These are phyloP conservation scores for Hemiprocne comata DNA, from an alignment of 2,113 vertebrate species.

Conservation along the genomic window DNA sequence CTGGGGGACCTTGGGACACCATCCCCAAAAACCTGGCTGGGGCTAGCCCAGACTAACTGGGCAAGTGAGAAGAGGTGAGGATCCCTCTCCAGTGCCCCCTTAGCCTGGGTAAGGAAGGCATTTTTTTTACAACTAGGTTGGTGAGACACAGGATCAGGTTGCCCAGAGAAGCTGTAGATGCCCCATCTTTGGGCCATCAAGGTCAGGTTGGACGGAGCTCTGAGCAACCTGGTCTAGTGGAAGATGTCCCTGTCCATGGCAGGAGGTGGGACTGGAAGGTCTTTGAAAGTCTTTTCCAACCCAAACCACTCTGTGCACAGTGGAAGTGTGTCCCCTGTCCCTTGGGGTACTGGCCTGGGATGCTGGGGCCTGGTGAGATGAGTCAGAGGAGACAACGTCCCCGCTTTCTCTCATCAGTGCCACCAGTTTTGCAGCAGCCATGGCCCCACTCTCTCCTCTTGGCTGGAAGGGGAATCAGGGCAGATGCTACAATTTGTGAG, in stretches of 20 bases:
- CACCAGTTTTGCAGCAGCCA: background rate
- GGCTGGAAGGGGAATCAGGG: background rate
- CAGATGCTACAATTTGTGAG: fast-evolving
- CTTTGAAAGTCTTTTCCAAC: background rate
- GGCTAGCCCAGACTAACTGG: background rate
- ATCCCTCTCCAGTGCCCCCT: background rate
- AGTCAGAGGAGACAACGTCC: background rate
- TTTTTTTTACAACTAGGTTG: fast-evolving
- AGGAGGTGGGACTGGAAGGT: background rate
- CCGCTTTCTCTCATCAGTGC: fast-evolving
- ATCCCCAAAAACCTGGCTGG: fast-evolving
- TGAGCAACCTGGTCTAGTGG: background rate
- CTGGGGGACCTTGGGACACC: background rate
- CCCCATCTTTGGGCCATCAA: background rate
- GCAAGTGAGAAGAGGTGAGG: background rate
- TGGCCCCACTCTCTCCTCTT: fast-evolving
- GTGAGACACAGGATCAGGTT: background rate
- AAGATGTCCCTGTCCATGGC: background rate
- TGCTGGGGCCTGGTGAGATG: background rate
- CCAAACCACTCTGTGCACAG: fast-evolving
- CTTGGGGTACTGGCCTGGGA: background rate
- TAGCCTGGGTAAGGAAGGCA: background rate
- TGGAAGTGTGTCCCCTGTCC: background rate
- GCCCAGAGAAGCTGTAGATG: background rate
- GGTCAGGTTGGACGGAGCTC: background rate